Evolutionary conservation across 1,140 invertebrate genomes (phyloP).

Genomic region (Macrosteles quadrilineatus): DNA sequence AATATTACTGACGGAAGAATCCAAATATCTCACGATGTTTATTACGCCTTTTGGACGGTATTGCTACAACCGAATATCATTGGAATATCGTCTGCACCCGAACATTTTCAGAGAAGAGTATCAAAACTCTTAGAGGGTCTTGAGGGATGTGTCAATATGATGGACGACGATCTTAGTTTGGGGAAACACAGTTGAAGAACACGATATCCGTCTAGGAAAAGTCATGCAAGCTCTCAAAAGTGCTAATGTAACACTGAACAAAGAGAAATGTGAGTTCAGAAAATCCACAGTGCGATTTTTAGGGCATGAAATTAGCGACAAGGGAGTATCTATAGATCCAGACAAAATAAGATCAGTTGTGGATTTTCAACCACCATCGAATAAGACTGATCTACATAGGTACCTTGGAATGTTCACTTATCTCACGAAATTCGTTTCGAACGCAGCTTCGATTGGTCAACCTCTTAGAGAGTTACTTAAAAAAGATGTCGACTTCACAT

Average conservation of each 20-base stretch:
- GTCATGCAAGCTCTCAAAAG: background rate
- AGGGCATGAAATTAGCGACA: background rate
- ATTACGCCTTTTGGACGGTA: slow-evolving; percentile 24
- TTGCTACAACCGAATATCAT: slow-evolving; percentile 18
- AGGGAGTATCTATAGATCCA: slow-evolving; percentile 9
- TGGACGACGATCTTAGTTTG: slow-evolving; percentile 29
- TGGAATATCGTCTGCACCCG: slow-evolving; percentile 13
- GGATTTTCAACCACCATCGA: background rate
- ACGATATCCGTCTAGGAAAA: background rate
- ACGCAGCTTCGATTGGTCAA: background rate
- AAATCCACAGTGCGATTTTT: background rate
- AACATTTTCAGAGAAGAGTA: slow-evolving; percentile 22
- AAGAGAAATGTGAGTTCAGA: slow-evolving; percentile 27
- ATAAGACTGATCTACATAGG: background rate
- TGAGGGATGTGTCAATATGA: slow-evolving; percentile 3
- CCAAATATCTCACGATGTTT: slow-evolving; percentile 9
- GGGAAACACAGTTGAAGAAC: slow-evolving; percentile 10
- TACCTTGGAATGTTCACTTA: background rate
- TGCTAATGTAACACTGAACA: slow-evolving; percentile 28
- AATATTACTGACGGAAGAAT: slow-evolving; percentile 2
- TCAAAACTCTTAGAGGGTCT: background rate
- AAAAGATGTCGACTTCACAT: background rate
- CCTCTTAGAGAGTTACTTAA: background rate
- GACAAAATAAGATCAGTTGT: slow-evolving; percentile 25
- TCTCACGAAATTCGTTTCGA: background rate